phyloP scores from a whole-genome alignment of 2,888 invertebrate species.

The Conomelus anceps region DNA sequence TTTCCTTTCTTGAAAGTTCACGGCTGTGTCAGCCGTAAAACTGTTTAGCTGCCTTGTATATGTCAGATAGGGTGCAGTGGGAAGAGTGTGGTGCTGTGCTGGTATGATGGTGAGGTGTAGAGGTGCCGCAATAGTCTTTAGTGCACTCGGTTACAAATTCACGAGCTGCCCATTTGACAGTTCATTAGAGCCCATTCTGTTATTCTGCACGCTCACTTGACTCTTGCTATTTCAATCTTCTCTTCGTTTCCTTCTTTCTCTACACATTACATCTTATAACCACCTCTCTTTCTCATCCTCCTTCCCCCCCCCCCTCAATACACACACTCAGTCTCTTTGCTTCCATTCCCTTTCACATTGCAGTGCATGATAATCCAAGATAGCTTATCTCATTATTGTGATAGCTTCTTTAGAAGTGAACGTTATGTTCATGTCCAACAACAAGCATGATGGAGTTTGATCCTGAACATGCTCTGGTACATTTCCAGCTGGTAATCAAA shows the following conservation, averaged over 20 bases:
- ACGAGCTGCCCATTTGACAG: constrained; percentile 21
- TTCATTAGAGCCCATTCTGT: constrained; percentile 25
- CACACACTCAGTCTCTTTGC: background rate
- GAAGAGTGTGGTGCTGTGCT: no score
- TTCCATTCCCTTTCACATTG: background rate
- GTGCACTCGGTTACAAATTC: constrained; percentile 18
- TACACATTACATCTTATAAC: no score
- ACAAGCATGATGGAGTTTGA: background rate
- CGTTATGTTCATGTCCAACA: background rate
- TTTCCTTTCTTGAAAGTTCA: constrained; percentile 24
- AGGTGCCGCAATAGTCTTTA: background rate
- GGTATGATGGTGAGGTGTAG: background rate
- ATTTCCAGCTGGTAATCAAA: background rate
- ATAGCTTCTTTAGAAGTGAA: background rate
- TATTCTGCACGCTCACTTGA: background rate
- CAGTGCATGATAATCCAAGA: background rate
- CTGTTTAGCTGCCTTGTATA: background rate
- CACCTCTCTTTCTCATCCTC: background rate
- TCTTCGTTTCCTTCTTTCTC: background rate
- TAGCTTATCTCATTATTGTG: background rate
- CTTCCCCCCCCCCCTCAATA: background rate
- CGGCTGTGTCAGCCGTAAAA: background rate
- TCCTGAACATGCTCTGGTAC: background rate
- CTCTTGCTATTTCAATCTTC: background rate
- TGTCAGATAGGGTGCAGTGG: background rate